Conservation (phyloP, 2,113 vertebrate species). For the Pampusana beccarii region DNA sequence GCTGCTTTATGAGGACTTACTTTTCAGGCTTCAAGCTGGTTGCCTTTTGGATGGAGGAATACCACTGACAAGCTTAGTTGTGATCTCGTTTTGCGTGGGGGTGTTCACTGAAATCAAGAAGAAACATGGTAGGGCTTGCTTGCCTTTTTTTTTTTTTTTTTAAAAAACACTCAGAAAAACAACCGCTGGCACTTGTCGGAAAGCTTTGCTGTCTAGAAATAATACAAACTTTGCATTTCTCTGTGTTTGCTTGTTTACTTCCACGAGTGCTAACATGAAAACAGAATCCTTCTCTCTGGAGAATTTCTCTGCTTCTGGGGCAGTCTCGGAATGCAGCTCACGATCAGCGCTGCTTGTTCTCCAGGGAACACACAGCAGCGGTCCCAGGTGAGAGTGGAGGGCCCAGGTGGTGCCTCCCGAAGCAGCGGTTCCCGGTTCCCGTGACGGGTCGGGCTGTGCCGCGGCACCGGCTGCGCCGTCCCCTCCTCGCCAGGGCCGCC, state of each 20-base stretch:
- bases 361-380: background rate
- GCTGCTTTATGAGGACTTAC: background rate
- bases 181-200: background rate
- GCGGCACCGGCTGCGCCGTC: no score
- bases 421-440: background rate
- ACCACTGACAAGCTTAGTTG: background rate
- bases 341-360: background rate
- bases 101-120: background rate
- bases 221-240: background rate
- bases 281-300: background rate
- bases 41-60: background rate
- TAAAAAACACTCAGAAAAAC: background rate
- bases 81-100: background rate
- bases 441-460: background rate
- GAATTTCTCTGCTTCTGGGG: background rate
- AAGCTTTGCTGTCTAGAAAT: background rate
- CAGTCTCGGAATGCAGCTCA: background rate
- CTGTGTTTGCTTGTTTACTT: background rate
- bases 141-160: accelerated
- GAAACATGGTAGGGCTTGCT: background rate
- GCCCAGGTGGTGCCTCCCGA: background rate
- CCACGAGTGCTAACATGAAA: background rate
- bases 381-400: background rate
- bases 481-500: no score
- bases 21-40: constrained; percentile 9